Evolutionary conservation across 2,888 invertebrate genomes (phyloP), one percentile per base, ranked within the genome.

Genomic region (Spicauda simplicius): DNA sequence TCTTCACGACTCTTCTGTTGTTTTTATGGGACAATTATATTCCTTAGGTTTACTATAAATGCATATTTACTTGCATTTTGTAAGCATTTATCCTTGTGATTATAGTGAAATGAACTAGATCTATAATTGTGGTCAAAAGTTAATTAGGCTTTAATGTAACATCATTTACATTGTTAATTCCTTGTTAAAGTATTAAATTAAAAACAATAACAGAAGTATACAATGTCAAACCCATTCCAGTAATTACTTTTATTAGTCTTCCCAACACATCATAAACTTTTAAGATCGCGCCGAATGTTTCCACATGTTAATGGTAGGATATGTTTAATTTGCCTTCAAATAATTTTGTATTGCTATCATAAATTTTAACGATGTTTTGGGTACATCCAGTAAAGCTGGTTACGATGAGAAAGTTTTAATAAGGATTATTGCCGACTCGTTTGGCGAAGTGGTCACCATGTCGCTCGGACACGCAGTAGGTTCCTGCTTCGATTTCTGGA

Each of bases 221-320:
- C 37, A 57, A 37, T 19, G 41, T 41, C 12, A 41, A 57, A 57
- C 41, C 57, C 57, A 18, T 57, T 53, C 41, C 57, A 19, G 14
- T 58, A 8, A 57, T 58, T 54, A 62, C 62, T 41, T 50, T 48
- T 62, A 54, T 48, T 30, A 55, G 41, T 16, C 45, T 2, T 7
- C 18, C 16, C 45, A 62, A 63, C 62, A 63, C 62, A 37, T 62
- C 62, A 62, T 63, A 48, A 63, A 63, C 41, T 55, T 56, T 63
- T 48, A 30, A 63, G 55, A 56, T 56, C 33, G 18, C 30, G 54
- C 55, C 11, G 5, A 55, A 63, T 30, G 55, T 48, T 45, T 0
- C 25, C 55, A 63, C 62, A 20, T 55, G 25, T 18, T 55, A 45
- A 45, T 55, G 25, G 8, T 48, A 30, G 30, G 52, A 57, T 64